Base-by-base conservation (phyloP, 2,888 invertebrate genomes). In the Eremobia ochroleuca region DNA sequence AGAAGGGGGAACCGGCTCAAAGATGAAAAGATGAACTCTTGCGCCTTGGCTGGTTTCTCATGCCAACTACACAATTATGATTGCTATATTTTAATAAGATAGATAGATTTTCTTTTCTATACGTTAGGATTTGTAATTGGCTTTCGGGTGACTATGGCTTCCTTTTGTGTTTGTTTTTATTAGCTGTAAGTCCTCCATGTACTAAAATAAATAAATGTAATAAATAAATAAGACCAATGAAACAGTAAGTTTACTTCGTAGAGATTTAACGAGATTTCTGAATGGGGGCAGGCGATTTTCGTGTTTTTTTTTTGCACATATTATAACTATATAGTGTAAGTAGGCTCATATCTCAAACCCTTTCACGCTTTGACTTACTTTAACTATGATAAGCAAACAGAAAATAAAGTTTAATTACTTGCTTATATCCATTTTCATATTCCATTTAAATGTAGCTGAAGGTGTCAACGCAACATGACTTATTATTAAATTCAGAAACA, bases 401-500 rank as follows among this genome's bases (percentile, higher is more conserved):
- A 49, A 49, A 49, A 49, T 49, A 31, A 73, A 34, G 18, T 34
- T 13, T 40, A 34, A 43, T 40, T 18, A 34, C 34, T 28, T 28
- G 73, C 13, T 21, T 55, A n/a, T n/a, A 28, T 34, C 21, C 2
- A 21, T 46, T 73, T 11, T 28, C 58, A 58, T 28, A 59, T 34
- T 37, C 28, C 49, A 46, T 46, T 68, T 37, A 72, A 25, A 37
- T 28, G 25, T 34, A 25, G 9, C 11, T 28, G n/a, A 37, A 37
- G 21, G 21, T 67, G 68, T 68, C 15, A 72, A 28, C 37, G 21
- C n/a, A 49, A 25, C 68, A 37, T 67, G 15, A 37, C n/a, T 49
- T 21, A 37, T 68, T 18, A 68, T 52, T 49, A 9, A 37, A 49
- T 49, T 68, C 46, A 49, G 49, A 72, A 64, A 9, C 28, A 37